Conservation (phyloP, 2,797 vertebrate species). For the Alca torda region DNA sequence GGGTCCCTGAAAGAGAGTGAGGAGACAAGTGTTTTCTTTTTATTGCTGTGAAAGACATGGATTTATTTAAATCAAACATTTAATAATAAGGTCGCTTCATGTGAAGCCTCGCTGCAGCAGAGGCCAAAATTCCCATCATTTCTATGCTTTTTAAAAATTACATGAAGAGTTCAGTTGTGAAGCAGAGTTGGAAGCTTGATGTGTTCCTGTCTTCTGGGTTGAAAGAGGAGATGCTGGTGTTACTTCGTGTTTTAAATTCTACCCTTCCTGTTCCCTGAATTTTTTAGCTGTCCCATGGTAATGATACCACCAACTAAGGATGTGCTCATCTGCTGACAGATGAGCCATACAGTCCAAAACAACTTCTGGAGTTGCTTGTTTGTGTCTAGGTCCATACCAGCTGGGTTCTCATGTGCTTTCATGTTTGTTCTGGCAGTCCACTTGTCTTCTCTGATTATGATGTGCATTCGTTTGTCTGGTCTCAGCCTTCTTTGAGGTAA, state of each 20-base stretch:
- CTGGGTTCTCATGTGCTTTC: neutral
- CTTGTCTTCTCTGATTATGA: neutral
- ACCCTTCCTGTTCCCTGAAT: neutral
- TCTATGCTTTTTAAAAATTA: neutral
- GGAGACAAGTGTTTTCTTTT: neutral
- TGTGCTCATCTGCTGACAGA: neutral
- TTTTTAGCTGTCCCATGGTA: neutral
- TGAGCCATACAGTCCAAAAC: neutral
- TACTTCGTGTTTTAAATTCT: neutral
- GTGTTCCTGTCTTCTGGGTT: neutral
- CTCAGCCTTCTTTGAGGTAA: neutral
- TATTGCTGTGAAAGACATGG: neutral
- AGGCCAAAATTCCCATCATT: neutral
- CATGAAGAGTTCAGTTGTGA: neutral
- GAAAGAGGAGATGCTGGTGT: neutral
- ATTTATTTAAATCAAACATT: neutral
- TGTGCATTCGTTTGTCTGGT: neutral
- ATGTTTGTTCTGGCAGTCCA: neutral
- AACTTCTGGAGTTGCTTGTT: neutral
- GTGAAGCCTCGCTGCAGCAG: neutral
- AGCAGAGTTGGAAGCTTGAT: neutral
- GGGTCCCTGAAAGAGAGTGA: neutral
- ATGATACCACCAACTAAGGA: neutral
- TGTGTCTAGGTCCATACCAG: neutral
- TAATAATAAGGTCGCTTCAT: neutral